Base-by-base conservation (phyloP, 2,888 invertebrate species). In the Agrochola lychnidis region DNA sequence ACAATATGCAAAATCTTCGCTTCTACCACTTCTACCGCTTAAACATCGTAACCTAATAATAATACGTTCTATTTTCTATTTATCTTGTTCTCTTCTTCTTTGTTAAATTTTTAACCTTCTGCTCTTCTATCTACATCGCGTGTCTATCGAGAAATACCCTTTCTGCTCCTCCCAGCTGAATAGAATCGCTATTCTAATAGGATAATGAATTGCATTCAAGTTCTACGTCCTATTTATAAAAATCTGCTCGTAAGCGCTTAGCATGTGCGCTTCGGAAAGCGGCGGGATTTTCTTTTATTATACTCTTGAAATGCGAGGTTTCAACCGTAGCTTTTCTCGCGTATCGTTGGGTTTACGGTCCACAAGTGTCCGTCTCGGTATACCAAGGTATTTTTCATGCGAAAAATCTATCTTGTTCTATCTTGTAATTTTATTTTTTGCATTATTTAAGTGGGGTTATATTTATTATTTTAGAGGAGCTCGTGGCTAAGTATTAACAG, bases 181-280 rank as follows among this genome's bases (percentile, higher is more conserved):
- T 73, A 57, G 86, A 62, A 85, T 66, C 57, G 30, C 83, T 61
- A 53, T 71, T 70, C 36, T 71, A 70, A 83, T 63, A 78, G 71
- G 71, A 86, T 83, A 78, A 83, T 74, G 72, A 78, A 78, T 69
- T 86, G 83, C 79, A 86, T 83, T 73, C 64, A 86, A 59, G 70
- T 59, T 69, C 48, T 40, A n/a, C 42, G 30, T 72, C 51, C 66
- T 78, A 74, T 83, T 83, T 83, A 82, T 72, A 51, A 69, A 66
- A 78, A 64, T 67, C 36, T 25, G 36, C 22, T 73, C 16, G 61
- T 68, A 61, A 82, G 45, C 45, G 64, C n/a, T 79, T 40, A 53
- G 16, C 75, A 84, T 75, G 22, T 81, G 71, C 30, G 36, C 76
- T 68, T 30, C n/a, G 64, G 66, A 36, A 25, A 53, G n/a, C 16